Conservation (phyloP, 2,888 invertebrate species). For the Drosophila setosimentum region DNA sequence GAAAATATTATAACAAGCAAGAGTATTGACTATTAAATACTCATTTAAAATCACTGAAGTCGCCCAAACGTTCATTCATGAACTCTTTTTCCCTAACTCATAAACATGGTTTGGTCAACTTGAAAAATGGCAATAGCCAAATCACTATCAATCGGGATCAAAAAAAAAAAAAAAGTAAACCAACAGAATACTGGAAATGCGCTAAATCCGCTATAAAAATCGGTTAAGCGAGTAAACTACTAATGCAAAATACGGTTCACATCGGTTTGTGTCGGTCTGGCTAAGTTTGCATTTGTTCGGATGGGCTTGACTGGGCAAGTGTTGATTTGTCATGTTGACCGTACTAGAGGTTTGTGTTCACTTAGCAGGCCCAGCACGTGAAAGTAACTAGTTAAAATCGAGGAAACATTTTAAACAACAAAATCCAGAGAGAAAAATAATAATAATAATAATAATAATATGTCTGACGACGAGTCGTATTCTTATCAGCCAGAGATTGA, state of each 20-base stretch:
- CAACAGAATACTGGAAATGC: constrained; percentile 57
- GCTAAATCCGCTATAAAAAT: constrained; percentile 72
- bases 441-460: too few relatives aligned
- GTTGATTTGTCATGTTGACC: constrained; percentile 32
- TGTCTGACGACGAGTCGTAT: constrained; percentile 36
- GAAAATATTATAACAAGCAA: neutral
- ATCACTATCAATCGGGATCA: too few relatives aligned
- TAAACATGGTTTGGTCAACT: neutral
- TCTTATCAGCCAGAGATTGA: constrained; percentile 21
- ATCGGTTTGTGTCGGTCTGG: constrained; percentile 30
- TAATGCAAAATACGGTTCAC: constrained; percentile 69
- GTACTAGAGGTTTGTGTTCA: neutral
- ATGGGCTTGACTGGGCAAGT: constrained; percentile 16
- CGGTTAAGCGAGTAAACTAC: constrained; percentile 75
- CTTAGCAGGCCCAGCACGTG: constrained; percentile 20
- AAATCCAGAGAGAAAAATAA: constrained; percentile 9
- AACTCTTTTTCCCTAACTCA: neutral
- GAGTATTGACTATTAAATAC: neutral
- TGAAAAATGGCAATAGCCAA: neutral
- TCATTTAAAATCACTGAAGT: neutral
- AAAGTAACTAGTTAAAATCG: constrained; percentile 5
- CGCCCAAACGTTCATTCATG: neutral
- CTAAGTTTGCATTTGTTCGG: constrained; percentile 25
- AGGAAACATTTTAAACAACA: neutral
- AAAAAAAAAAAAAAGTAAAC: too few relatives aligned